These are phyloP conservation scores for Agonopterix subpropinquella DNA, from an alignment of 2,888 invertebrate genomes.

Conservation along the genomic window DNA sequence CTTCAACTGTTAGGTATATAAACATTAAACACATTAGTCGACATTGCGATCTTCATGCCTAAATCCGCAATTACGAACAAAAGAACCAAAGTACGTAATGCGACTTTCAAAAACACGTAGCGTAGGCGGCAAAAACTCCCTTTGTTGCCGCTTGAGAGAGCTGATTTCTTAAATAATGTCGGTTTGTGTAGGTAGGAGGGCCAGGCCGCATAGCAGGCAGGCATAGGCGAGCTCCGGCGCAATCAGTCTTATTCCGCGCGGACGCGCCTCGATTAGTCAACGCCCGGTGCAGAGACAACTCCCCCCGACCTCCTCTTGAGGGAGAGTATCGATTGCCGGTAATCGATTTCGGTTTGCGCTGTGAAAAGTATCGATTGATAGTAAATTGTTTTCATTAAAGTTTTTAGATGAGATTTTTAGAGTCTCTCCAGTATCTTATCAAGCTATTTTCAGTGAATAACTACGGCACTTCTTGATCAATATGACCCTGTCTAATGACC, in stretches of 20 bases:
- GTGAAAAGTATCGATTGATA: slow-evolving; percentile 50
- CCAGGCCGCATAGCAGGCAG: slow-evolving; percentile 59
- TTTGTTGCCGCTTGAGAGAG: slow-evolving; percentile 67
- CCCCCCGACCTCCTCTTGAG: slow-evolving; percentile 51
- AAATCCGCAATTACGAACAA: slow-evolving; percentile 8
- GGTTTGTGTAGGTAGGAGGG: slow-evolving; percentile 66
- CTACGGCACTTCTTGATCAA: not conserved
- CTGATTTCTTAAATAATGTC: slow-evolving; percentile 75
- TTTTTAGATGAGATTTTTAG: slow-evolving; percentile 1
- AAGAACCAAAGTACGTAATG: slow-evolving; percentile 24
- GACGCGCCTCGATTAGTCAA: slow-evolving; percentile 74
- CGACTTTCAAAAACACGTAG: slow-evolving; percentile 52
- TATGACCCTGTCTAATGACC: no score
- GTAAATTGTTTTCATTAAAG: slow-evolving; percentile 32
- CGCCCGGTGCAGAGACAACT: slow-evolving; percentile 72
- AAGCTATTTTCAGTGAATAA: not conserved
- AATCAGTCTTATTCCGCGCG: slow-evolving; percentile 75
- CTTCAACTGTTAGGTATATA: no score
- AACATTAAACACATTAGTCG: no score
- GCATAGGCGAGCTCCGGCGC: slow-evolving; percentile 65
- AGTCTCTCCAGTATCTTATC: no score
- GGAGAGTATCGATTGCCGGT: slow-evolving; percentile 60
- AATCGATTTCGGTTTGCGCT: slow-evolving; percentile 61
- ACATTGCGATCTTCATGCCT: not conserved
- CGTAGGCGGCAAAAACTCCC: slow-evolving; percentile 65